Evolutionary conservation across 2,113 vertebrate genomes (phyloP).

Genomic region (Labrus mixtus): DNA sequence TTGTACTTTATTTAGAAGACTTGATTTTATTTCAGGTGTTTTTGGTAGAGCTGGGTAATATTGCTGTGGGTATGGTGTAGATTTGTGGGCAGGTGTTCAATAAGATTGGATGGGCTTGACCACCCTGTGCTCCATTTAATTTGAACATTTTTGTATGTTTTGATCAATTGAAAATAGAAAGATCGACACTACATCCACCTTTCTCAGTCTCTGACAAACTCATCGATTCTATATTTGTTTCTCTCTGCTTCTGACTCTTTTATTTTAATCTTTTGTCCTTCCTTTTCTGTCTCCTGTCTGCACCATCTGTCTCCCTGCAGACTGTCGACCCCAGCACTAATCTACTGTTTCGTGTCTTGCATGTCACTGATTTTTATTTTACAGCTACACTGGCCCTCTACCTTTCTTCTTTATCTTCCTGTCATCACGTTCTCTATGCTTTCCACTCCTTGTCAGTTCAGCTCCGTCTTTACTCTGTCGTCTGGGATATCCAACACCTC

Average conservation of each 20-base stretch:
- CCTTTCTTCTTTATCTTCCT: conserved; percentile 37
- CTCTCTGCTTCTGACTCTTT: not conserved
- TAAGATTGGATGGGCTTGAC: too few species aligned
- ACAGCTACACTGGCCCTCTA: conserved; percentile 4
- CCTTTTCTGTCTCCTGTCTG: not conserved
- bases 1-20: too few species aligned
- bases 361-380: conserved; percentile 41
- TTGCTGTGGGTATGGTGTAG: too few species aligned
- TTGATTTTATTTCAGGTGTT: too few species aligned
- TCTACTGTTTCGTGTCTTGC: conserved; percentile 24
- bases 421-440: conserved; percentile 24
- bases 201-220: not conserved
- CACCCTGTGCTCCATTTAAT: too few species aligned
- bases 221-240: not conserved
- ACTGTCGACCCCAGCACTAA: conserved; percentile 23
- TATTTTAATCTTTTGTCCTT: not conserved
- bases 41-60: too few species aligned
- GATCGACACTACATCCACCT: not conserved
- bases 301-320: conserved; percentile 14
- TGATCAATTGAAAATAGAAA: too few species aligned
- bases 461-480: not conserved
- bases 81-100: too few species aligned
- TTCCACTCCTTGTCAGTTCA: conserved; percentile 1
- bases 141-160: too few species aligned
- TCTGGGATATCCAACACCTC: conserved; percentile 29